phyloP scores from a whole-genome alignment of 1,140 invertebrate genomes.

The Paraescarpia echinospica region DNA sequence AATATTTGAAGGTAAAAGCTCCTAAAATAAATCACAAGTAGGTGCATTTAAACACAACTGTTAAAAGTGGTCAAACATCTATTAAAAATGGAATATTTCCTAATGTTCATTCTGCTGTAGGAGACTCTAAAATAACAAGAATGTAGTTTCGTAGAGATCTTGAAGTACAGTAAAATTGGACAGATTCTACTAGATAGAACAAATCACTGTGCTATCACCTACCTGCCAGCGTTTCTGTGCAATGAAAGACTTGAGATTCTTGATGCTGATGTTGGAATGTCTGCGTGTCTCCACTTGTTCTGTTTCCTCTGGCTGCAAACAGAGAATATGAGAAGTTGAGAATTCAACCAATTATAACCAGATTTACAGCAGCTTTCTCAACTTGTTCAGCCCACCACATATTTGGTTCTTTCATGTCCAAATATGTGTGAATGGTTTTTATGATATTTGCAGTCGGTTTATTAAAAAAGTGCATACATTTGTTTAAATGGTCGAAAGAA shows the following conservation, averaged over 20 bases:
- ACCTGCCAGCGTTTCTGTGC: constrained; percentile 62
- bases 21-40: too few relatives aligned
- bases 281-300: constrained; percentile 46
- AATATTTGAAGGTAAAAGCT: too few relatives aligned
- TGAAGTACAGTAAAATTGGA: too few relatives aligned
- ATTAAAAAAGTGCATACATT: too few relatives aligned
- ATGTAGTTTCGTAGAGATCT: too few relatives aligned
- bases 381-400: not conserved
- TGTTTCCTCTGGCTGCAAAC: constrained; percentile 45
- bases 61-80: too few relatives aligned
- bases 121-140: too few relatives aligned
- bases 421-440: not conserved
- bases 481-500: too few relatives aligned
- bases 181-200: not conserved
- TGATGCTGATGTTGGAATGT: constrained; percentile 58
- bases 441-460: too few relatives aligned
- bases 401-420: not conserved
- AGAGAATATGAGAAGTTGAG: not conserved
- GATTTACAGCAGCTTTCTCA: not conserved
- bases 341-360: not conserved
- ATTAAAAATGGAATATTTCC: too few relatives aligned
- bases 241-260: constrained; percentile 61
- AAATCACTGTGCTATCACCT: constrained; percentile 24
- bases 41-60: too few relatives aligned
- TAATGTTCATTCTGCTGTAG: too few relatives aligned